Conservation (phyloP, 2,797 vertebrate species). For the Amblyraja radiata region DNA sequence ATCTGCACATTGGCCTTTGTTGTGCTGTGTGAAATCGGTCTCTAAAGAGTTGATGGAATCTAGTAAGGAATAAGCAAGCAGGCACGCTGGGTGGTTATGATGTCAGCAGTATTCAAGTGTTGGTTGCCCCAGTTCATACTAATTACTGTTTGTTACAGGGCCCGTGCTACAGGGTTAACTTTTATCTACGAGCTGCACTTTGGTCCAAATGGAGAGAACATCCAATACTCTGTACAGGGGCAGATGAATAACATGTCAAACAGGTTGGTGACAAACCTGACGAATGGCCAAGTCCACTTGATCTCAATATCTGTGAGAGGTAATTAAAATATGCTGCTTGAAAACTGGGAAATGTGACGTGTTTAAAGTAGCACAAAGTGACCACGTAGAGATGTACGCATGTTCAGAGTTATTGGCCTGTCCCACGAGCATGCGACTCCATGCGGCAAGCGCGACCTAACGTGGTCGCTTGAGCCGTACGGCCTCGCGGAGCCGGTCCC, state of each 20-base stretch:
- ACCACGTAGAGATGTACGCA: too few relatives aligned
- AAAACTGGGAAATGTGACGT: neutral
- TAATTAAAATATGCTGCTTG: neutral
- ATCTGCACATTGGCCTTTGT: neutral
- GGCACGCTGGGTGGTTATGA: neutral
- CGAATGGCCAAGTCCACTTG: neutral
- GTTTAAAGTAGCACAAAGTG: neutral
- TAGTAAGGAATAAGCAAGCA: neutral
- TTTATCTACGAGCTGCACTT: constrained; percentile 8
- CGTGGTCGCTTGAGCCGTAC: too few relatives aligned
- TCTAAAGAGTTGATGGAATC: neutral
- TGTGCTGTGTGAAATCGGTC: neutral
- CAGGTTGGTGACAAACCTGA: neutral
- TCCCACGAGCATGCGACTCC: too few relatives aligned
- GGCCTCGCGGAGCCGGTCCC: too few relatives aligned
- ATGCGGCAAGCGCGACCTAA: too few relatives aligned
- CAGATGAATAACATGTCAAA: neutral
- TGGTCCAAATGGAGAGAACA: neutral
- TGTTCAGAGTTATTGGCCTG: neutral
- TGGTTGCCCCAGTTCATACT: neutral
- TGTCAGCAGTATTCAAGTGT: neutral
- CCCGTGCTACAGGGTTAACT: neutral
- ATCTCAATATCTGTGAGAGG: neutral
- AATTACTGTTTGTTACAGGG: constrained; percentile 3
- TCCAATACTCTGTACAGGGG: neutral